phyloP scores from a whole-genome alignment of 2,797 vertebrate genomes.

The Brachymystax lenok region DNA sequence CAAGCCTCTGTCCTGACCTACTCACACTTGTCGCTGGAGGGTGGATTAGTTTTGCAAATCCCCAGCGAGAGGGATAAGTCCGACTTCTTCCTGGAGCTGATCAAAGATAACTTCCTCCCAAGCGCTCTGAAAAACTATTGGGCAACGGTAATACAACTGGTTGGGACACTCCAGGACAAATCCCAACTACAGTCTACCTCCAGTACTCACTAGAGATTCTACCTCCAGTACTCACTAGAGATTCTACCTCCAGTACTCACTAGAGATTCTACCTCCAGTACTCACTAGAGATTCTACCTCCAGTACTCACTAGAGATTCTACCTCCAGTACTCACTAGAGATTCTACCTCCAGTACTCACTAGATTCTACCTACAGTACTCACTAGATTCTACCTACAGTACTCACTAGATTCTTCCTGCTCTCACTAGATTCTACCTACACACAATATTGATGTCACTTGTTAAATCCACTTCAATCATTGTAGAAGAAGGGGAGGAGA shows the following conservation, averaged over 20 bases:
- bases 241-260: neutral
- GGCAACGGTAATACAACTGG: neutral
- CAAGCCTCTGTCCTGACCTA: neutral
- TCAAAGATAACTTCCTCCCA: neutral
- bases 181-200: neutral
- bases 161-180: neutral
- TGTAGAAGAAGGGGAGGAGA: too few species aligned
- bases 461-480: too few species aligned
- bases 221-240: neutral
- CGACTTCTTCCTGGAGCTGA: neutral
- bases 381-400: neutral
- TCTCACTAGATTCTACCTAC: neutral
- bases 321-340: too few species aligned
- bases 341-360: neutral
- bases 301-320: neutral
- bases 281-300: neutral
- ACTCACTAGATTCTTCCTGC: neutral
- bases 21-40: neutral
- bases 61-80: neutral
- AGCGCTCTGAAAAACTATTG: neutral
- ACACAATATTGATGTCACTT: constrained; percentile 11
- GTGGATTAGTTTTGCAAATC: constrained; percentile 1
- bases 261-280: neutral
- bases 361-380: too few species aligned
- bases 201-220: neutral